Evolutionary conservation across 2,797 vertebrate genomes (phyloP).

Genomic region (Artibeus lituratus): DNA sequence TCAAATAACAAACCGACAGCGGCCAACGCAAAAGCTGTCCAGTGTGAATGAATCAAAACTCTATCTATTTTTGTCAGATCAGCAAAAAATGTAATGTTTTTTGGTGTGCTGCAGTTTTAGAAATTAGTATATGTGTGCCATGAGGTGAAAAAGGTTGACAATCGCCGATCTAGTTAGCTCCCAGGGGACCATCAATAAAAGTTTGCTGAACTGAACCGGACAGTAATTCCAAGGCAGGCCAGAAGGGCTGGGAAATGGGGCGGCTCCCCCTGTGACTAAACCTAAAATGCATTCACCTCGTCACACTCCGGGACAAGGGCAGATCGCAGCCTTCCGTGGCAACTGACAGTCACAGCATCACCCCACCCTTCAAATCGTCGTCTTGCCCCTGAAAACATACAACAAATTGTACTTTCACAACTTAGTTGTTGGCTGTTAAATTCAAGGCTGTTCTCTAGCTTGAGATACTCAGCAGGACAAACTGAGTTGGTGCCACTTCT

Average conservation of each 20-base stretch:
- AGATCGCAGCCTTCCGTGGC: neutral
- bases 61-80: neutral
- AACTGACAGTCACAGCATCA: neutral
- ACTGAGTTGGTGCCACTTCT: neutral
- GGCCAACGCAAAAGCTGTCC: neutral
- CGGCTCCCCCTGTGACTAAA: neutral
- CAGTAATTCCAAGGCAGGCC: neutral
- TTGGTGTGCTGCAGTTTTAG: neutral
- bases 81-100: neutral
- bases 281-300: neutral
- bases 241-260: neutral
- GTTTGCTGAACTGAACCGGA: neutral
- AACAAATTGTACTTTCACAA: neutral
- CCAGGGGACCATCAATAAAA: neutral
- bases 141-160: neutral
- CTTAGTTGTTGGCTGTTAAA: neutral
- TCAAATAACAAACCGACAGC: neutral
- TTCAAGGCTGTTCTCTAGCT: neutral
- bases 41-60: neutral
- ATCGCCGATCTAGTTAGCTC: neutral
- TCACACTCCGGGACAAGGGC: neutral
- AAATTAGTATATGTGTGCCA: neutral
- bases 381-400: neutral
- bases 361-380: neutral
- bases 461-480: neutral